Base-by-base conservation (phyloP, 2,888 invertebrate species). In the Nebria brevicollis region DNA sequence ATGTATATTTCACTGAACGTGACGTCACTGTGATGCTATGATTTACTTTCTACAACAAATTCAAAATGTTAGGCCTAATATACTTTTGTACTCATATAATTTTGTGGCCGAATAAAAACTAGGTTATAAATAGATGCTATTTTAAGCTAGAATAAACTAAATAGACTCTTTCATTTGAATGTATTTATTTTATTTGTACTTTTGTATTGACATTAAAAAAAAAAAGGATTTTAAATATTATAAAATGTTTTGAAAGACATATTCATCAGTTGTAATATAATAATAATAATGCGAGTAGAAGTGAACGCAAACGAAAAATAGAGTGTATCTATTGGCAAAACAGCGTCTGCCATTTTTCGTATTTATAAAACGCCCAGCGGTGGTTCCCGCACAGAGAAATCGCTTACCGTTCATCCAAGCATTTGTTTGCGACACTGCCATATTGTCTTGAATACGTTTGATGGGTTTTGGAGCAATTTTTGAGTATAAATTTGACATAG, bases 401-500 rank as follows among this genome's bases (percentile, higher is more conserved):
- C 75, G 86, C 93, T 94, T 91, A 96, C 96, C 96, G 89, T 95
- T 95, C 91, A 95, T 94, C 96, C 96, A 96, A 86, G 95, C 93
- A 89, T 94, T 95, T 68, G 95, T 94, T 91, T 96, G 95, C 78
- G 94, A 93, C 85, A 95, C 94, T 83, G 94, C 92, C 91, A 95
- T 93, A 87, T 92, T 92, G 87, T 95, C 95, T 87, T 94, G 94
- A 88, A 93, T 92, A 86, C 95, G 93, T 90, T 95, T 95, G 83
- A 92, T 91, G 83, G 94, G 94, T 89, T 94, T 95, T 84, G 93
- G 92, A 84, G 93, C 92, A 85, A 94, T 94, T 92, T 94, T 94
- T 86, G 93, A 93, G 88, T 94, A 94, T 87, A 94, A 91, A 92
- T 94, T 94, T 86, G 94, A 94, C 94, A 95, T 94, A 87, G 91